A percentile compares a stretch with the other conserved stretches of the same genome.
Conservation (phyloP, 2,113 vertebrate species). For the Amia ocellicauda region DNA sequence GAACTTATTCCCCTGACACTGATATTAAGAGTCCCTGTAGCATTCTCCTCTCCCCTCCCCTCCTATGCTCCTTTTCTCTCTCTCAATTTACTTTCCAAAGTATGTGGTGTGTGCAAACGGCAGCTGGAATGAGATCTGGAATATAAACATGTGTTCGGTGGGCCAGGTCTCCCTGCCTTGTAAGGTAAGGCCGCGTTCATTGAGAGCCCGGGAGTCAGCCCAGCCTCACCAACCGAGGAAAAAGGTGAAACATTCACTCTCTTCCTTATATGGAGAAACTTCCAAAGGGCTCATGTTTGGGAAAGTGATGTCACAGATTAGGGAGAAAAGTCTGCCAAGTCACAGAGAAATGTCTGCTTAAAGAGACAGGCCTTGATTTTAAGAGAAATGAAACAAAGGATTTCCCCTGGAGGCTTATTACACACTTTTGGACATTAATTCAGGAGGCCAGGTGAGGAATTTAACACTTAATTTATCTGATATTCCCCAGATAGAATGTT, state of each 20-base stretch:
- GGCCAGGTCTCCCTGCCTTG: constrained; percentile 57
- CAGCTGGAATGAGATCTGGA: constrained; percentile 18
- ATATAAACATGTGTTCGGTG: constrained; percentile 31
- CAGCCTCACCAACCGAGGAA: constrained; percentile 1
- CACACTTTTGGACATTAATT: too few relatives aligned
- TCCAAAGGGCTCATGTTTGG: constrained; percentile 58
- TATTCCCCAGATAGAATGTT: too few relatives aligned
- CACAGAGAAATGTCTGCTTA: constrained; percentile 31
- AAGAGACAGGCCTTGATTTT: constrained; percentile 10
- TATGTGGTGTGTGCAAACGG: neutral
- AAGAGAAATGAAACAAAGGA: neutral
- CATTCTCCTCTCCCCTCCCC: neutral
- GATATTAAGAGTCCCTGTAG: neutral
- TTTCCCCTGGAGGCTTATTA: neutral
- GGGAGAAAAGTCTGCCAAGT: constrained; percentile 40
- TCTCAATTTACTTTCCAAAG: constrained; percentile 13
- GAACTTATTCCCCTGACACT: neutral
- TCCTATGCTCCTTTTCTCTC: neutral
- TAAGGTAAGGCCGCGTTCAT: constrained; percentile 55
- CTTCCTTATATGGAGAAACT: constrained; percentile 67
- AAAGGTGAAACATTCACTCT: constrained; percentile 44
- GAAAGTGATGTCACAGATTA: constrained; percentile 64
- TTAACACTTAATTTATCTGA: too few relatives aligned
- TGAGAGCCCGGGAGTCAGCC: constrained; percentile 14
- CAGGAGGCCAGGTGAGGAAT: too few relatives aligned